Conservation (phyloP, 1,140 invertebrate genomes). For the Drosophila bifasciata region DNA sequence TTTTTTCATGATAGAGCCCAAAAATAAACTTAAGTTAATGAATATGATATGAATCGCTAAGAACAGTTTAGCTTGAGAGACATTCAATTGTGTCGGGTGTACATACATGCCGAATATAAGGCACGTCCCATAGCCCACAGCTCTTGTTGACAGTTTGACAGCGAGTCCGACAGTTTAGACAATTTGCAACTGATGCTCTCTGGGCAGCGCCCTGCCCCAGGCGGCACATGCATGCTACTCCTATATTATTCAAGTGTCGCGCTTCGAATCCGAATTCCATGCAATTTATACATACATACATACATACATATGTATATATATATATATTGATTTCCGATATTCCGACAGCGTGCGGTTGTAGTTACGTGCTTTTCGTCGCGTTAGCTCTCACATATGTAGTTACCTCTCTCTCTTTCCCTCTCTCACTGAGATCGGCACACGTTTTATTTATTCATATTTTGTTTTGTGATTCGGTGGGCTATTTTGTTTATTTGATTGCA, state of each 20-base stretch:
- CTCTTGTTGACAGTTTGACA: constrained; percentile 34
- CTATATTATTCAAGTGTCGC: constrained; percentile 25
- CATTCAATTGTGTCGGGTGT: not conserved
- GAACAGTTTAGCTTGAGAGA: not conserved
- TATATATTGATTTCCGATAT: constrained; percentile 70
- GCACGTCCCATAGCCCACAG: not conserved
- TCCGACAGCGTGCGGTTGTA: constrained; percentile 27
- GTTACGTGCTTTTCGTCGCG: constrained; percentile 65
- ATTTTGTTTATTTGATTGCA: constrained; percentile 39
- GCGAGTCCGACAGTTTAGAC: constrained; percentile 38
- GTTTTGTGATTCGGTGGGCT: constrained; percentile 11
- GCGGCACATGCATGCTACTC: not conserved
- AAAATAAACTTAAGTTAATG: too few species aligned
- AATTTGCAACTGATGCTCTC: constrained; percentile 33
- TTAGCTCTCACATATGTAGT: constrained; percentile 40
- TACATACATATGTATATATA: too few species aligned
- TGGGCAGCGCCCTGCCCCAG: not conserved
- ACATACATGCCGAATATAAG: too few species aligned
- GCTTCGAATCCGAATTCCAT: constrained; percentile 28
- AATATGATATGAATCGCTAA: not conserved
- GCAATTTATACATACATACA: constrained; percentile 40
- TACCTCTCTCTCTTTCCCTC: constrained; percentile 22
- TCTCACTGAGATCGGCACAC: constrained; percentile 47
- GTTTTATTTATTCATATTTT: constrained; percentile 70
- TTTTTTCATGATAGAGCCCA: too few species aligned